Percentiles rank a stretch among this genome's conserved stretches.
phyloP scores from a whole-genome alignment of 2,888 invertebrate genomes.

The Eupithecia inturbata region DNA sequence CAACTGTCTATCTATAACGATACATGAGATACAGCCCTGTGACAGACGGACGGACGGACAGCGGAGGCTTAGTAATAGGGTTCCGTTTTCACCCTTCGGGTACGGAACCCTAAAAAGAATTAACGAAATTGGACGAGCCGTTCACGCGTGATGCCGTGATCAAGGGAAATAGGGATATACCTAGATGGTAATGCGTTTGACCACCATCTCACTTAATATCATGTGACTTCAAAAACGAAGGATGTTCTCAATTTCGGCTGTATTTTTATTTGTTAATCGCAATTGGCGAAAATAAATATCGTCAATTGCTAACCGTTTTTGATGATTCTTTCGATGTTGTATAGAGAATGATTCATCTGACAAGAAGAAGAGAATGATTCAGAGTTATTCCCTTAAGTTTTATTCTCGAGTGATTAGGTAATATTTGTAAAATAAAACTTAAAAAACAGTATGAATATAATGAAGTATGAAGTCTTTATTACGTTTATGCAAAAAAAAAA shows the following conservation, averaged over 20 bases:
- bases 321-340: neutral
- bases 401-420: neutral
- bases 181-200: neutral
- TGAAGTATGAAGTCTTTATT: neutral
- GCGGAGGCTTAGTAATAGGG: too few species aligned
- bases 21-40: too few species aligned
- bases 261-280: neutral
- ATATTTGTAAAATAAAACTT: neutral
- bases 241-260: neutral
- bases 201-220: neutral
- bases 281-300: neutral
- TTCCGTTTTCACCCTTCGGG: too few species aligned
- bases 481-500: neutral
- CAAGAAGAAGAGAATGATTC: neutral
- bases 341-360: neutral
- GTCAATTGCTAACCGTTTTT: neutral
- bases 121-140: too few species aligned
- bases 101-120: too few species aligned
- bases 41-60: too few species aligned
- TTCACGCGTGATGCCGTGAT: too few species aligned
- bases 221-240: neutral
- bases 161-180: too few species aligned
- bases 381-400: neutral
- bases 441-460: neutral
- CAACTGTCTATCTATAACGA: too few species aligned